Conservation (phyloP, 1,140 invertebrate species). For the Caenorhabditis latens region DNA sequence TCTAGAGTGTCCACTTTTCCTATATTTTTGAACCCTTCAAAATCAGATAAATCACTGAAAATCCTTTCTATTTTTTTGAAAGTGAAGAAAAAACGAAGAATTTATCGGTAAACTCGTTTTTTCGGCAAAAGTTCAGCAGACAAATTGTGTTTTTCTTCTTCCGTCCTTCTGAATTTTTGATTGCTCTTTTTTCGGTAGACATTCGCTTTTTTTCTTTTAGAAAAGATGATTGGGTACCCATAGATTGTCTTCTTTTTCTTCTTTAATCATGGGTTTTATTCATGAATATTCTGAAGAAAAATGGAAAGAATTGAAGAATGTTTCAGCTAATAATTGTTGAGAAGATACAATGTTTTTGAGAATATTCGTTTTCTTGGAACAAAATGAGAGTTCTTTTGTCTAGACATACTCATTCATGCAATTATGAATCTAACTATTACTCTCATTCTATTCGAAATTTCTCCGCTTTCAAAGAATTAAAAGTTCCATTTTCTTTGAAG, state of each 20-base stretch:
- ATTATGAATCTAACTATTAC: not conserved
- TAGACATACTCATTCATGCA: not conserved
- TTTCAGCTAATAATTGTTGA: too few relatives aligned
- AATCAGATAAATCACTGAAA: too few relatives aligned
- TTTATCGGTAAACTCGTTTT: not conserved
- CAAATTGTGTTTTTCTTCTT: conserved; percentile 28
- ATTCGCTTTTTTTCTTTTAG: not conserved
- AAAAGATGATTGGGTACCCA: not conserved
- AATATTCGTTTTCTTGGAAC: too few relatives aligned
- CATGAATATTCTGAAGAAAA: not conserved
- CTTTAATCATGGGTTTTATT: not conserved
- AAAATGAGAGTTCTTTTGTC: too few relatives aligned
- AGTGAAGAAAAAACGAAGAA: not conserved
- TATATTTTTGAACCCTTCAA: too few relatives aligned
- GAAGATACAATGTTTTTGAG: too few relatives aligned
- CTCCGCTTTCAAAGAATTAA: not conserved
- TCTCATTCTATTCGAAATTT: not conserved
- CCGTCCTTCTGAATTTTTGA: not conserved
- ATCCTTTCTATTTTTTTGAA: not conserved
- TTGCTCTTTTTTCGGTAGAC: not conserved
- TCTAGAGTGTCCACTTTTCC: not conserved
- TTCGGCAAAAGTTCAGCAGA: conserved; percentile 26
- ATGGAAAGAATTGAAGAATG: too few relatives aligned
- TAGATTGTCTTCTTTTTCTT: too few relatives aligned
- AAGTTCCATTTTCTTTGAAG: not conserved